Conservation (phyloP, 2,797 vertebrate genomes). For the Triplophysa yarkandensis region DNA sequence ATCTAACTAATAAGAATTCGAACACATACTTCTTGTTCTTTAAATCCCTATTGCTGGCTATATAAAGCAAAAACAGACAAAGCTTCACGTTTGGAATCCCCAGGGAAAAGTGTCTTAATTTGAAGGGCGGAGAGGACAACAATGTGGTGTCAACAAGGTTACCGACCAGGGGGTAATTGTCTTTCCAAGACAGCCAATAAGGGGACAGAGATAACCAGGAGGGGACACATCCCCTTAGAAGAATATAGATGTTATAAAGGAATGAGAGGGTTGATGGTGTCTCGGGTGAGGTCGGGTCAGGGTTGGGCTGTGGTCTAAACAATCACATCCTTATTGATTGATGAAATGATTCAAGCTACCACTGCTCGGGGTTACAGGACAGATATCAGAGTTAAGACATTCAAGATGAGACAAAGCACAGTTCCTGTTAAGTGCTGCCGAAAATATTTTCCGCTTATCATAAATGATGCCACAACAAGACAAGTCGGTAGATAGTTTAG, state of each 20-base stretch:
- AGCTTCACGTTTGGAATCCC: constrained; percentile 44
- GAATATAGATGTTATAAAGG: background rate
- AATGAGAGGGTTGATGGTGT: constrained; percentile 1
- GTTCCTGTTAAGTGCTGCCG: background rate
- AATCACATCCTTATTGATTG: constrained; percentile 68
- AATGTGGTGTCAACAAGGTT: constrained; percentile 64
- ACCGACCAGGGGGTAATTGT: constrained; percentile 69
- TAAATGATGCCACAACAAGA: background rate
- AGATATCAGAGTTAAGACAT: constrained; percentile 28
- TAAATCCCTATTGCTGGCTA: background rate
- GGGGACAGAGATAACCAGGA: constrained; percentile 21
- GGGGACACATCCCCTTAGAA: constrained; percentile 2
- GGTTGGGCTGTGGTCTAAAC: constrained; percentile 37
- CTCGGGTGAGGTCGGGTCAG: constrained; percentile 59
- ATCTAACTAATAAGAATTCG: too few relatives aligned
- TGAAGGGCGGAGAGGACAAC: constrained; percentile 21
- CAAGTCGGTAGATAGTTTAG: background rate
- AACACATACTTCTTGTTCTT: constrained; percentile 47
- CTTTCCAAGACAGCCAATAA: constrained; percentile 61
- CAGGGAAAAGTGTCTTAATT: constrained; percentile 38
- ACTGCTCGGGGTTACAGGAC: constrained; percentile 25
- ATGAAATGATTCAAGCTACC: constrained; percentile 24
- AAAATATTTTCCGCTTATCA: background rate
- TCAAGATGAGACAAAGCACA: background rate
- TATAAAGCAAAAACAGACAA: constrained; percentile 37